phyloP scores from a whole-genome alignment of 2,113 vertebrate species.

The Orcinus orca region DNA sequence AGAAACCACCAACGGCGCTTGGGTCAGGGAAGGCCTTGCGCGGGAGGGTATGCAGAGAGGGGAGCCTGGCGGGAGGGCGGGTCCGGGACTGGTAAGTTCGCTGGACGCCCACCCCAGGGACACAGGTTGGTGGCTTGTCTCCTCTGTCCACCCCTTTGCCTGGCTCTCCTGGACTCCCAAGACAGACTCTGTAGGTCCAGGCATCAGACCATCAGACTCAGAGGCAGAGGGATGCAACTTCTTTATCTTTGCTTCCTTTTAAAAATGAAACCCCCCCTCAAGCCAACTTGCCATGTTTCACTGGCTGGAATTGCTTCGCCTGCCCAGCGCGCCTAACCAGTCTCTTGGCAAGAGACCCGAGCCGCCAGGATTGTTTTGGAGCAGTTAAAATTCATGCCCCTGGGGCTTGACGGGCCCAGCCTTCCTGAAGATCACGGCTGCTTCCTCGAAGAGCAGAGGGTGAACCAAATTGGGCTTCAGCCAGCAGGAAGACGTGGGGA shows the following conservation, averaged over 20 bases:
- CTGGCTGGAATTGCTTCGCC: background rate
- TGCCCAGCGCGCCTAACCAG: background rate
- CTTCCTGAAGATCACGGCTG: background rate
- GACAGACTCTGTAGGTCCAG: background rate
- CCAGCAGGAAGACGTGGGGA: background rate
- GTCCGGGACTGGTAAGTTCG: too few relatives aligned
- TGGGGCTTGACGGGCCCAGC: too few relatives aligned
- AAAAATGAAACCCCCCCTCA: background rate
- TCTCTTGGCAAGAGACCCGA: background rate
- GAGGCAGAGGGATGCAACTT: background rate
- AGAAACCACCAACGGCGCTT: background rate
- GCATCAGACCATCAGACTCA: background rate
- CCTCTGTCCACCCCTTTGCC: background rate
- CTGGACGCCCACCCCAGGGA: background rate
- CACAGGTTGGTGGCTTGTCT: background rate
- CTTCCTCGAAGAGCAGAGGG: too few relatives aligned
- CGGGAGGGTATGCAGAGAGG: rapidly evolving
- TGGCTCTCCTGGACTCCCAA: background rate
- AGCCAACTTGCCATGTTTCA: background rate
- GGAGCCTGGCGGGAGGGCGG: background rate
- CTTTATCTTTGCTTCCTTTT: background rate
- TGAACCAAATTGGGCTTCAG: too few relatives aligned
- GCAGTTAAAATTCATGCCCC: background rate
- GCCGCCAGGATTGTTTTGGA: background rate
- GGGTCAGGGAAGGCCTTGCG: background rate